Base-by-base conservation (phyloP, 2,888 invertebrate species). In the Pilophorus perplexus region DNA sequence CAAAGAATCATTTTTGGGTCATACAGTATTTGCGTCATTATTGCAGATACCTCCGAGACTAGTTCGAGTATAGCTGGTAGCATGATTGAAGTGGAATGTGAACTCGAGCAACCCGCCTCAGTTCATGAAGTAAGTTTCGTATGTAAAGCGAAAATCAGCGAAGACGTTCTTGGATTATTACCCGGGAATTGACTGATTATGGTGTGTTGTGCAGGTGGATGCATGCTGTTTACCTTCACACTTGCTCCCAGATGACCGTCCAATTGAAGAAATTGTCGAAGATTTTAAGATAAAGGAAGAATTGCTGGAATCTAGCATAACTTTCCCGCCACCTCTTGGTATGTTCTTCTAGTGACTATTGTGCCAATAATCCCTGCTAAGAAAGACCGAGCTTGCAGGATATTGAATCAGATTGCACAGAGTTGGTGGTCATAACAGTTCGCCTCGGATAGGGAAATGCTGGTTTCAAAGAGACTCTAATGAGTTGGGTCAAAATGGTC, bases 231-330 rank as follows among this genome's bases (percentile, higher is more conserved):
- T 71, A 55, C 71, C 72, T 23, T 46, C 50, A 5, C 70, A 71
- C 66, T 67, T 72, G n/a, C 44, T 68, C 16, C 72, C 72, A 6
- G 72, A 73, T 64, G 27, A 67, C 1, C 42, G 76, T 59, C 75
- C 76, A 73, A 72, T 77, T 2, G 82, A 82, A 70, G 82, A 84
- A 0, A 83, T 90, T 55, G 83, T 85, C 71, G 83, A 84, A 71
- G 85, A 89, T 71, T 86, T 90, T 40, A 85, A 85, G 74, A 82
- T 84, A 70, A 90, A 90, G 75, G 89, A 90, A 73, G 87, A 85
- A 75, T 81, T 85, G 14, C 62, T 68, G 20, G 68, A 68, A 40
- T 66, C 68, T 20, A 54, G 52, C 20, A 22, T 68, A 14, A 55
- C 57, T 4, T 28, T 55, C 25, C 20, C 54, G n/a, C 38, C 64